Percentiles rank a stretch among this genome's conserved stretches.
phyloP scores from a whole-genome alignment of 2,888 invertebrate species.

The Cantharis rustica region DNA sequence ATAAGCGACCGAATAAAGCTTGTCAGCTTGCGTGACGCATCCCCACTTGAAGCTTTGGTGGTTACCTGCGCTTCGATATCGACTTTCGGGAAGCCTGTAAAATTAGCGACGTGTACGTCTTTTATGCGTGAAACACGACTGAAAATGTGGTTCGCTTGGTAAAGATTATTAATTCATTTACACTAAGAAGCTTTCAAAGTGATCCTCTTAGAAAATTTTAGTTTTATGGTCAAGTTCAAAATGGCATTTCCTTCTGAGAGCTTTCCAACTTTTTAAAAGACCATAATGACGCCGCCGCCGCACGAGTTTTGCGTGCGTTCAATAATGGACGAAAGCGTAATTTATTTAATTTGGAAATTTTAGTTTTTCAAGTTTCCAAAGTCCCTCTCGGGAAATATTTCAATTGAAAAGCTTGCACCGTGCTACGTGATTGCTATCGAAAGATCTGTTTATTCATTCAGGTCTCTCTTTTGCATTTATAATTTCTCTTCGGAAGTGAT shows the following conservation, averaged over 20 bases:
- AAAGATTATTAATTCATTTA: slow-evolving; percentile 15
- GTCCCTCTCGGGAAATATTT: background rate
- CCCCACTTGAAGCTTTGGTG: slow-evolving; percentile 23
- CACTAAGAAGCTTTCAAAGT: background rate
- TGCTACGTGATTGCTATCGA: background rate
- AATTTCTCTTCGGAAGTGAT: background rate
- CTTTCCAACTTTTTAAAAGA: background rate
- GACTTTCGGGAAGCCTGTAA: slow-evolving; percentile 35
- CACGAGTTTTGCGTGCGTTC: background rate
- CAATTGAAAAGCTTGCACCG: background rate
- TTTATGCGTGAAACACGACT: slow-evolving; percentile 29
- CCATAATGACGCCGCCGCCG: background rate
- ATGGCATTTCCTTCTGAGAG: background rate
- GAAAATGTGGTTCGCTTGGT: slow-evolving; percentile 11
- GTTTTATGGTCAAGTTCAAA: background rate
- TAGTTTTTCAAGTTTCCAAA: background rate
- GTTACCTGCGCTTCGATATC: slow-evolving; percentile 39
- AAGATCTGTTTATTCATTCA: background rate
- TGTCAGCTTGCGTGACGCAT: slow-evolving; percentile 33
- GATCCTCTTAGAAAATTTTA: slow-evolving; percentile 3
- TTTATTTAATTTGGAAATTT: background rate
- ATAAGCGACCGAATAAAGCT: slow-evolving; percentile 1
- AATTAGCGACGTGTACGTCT: slow-evolving; percentile 35
- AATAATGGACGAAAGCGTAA: background rate
- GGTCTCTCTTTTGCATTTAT: background rate